Evolutionary conservation across 2,888 invertebrate genomes (phyloP), one percentile per base, ranked within the genome.

Genomic region (Caradrina clavipalpis): DNA sequence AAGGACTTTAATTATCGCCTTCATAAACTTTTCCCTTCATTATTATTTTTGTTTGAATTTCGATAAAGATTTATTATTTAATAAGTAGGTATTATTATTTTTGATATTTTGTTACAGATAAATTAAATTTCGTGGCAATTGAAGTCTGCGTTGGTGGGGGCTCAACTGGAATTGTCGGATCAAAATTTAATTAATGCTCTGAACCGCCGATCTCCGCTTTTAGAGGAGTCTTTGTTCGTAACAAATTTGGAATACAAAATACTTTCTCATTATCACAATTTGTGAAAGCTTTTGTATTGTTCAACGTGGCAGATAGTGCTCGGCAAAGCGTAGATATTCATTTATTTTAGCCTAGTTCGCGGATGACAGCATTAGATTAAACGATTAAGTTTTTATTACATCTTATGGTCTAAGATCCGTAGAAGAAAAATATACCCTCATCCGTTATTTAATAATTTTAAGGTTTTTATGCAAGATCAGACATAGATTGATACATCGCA

Each of bases 161-260:
- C 59, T 73, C 73, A 49, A 50, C 72, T 58, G 59, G 74, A 59
- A 77, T 81, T 76, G 59, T 70, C 57, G 57, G 69, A 80, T 80
- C 73, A 80, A 78, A 83, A 80, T 78, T 76, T 78, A 83, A 83
- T 83, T 82, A 85, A 76, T 77, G 65, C 60, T 54, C 26, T 55
- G 54, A 73, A 69, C 74, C 64, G n/a, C 70, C 69, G 19, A 79
- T 79, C 75, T 66, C 55, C 59, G 47, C 58, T 74, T 69, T 72
- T 58, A 60, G 47, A 42, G 57, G 57, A 45, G 72, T 73, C 73
- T 78, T 82, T 72, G 76, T 80, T 68, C 67, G 54, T 57, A 62
- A 75, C 73, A 76, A 78, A 62, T 82, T 73, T 75, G 31, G n/a
- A 73, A 76, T 69, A 76, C 74, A 70, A 77, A 83, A 75, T 80